Base-by-base conservation (phyloP, 2,797 vertebrate genomes). In the Rhodeus uyekii region DNA sequence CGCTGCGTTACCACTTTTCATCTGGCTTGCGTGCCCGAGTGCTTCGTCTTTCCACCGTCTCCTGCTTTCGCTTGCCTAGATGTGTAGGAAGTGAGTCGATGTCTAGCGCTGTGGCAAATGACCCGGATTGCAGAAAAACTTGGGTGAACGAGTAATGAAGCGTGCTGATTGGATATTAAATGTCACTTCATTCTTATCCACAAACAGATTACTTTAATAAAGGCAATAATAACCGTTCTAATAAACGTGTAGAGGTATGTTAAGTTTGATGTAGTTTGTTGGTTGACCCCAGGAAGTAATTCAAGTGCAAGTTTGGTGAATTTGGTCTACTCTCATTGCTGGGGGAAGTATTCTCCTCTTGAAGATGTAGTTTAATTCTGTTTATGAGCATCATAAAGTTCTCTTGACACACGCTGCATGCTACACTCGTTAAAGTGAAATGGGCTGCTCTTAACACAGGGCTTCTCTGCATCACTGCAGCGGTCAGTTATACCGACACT, bases 371-470 rank as follows among this genome's bases (percentile, higher is more conserved):
- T 88, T 90, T 90, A 92, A 91, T 90, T 87, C 87, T 90, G 87
- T 93, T 94, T 93, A 94, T 90, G 90, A 89, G 58, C 68, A 87
- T 91, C 82, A 91, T 93, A 93, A 93, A 92, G 86, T 90, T 86
- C 90, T 91, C 89, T 92, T 91, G 90, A 90, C 92, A 81, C 83
- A 87, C 87, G 85, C 88, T 27, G 55, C 87, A 87, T 87, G 86
- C 85, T 89, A 85, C 85, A 39, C 44, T 89, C 83, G 1, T 93
- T 93, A 94, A 92, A 84, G 77, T 80, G 82, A 86, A 93, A 89
- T 87, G 86, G 87, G 87, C 79, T 90, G 89, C 87, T 90, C 88
- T 93, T 92, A 90, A 87, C 88, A 89, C 88, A 44, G 76, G 72
- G 67, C 86, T 79, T 81, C 27, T 29, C 64, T n/a, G 53, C 82